phyloP scores from a whole-genome alignment of 64 coral and sea anemone species.

The Montipora foliosa region DNA sequence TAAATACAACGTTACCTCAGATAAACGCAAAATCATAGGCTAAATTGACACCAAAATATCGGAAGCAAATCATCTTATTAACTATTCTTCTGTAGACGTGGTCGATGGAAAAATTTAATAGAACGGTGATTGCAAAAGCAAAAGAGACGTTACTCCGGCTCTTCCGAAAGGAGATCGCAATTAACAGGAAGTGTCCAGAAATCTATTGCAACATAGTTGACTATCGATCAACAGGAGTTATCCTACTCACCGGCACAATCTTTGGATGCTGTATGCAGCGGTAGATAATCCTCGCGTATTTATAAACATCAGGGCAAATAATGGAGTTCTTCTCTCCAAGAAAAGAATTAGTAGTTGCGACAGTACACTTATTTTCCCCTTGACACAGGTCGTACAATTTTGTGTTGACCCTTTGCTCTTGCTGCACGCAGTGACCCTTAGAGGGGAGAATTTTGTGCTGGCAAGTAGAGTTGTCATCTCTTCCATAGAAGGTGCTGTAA shows the following conservation, averaged over 20 bases:
- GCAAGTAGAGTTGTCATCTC: slow-evolving; percentile 71
- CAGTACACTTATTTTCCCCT: slow-evolving; percentile 74
- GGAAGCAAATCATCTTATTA: no score
- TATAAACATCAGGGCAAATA: slow-evolving; percentile 85
- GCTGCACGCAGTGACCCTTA: slow-evolving; percentile 67
- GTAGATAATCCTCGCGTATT: slow-evolving; percentile 84
- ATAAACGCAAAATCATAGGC: no score
- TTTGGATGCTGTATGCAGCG: slow-evolving; percentile 87
- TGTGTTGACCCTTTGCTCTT: slow-evolving; percentile 79
- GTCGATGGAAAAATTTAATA: no score
- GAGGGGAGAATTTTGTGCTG: slow-evolving; percentile 88
- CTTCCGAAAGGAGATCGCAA: not conserved
- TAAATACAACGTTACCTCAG: no score
- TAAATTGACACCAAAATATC: no score
- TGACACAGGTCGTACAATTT: slow-evolving; percentile 86
- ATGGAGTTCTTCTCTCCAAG: slow-evolving; percentile 67
- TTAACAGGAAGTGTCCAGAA: not conserved
- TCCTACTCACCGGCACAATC: slow-evolving; percentile 70
- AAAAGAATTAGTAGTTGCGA: slow-evolving; percentile 76
- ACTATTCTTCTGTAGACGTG: no score
- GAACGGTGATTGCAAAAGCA: no score
- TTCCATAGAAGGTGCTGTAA: slow-evolving; percentile 95
- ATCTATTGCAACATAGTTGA: no score
- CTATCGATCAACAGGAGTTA: no score
- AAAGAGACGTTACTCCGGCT: no score